phyloP scores from a whole-genome alignment of 2,888 invertebrate genomes.

The Campoplex capitator region DNA sequence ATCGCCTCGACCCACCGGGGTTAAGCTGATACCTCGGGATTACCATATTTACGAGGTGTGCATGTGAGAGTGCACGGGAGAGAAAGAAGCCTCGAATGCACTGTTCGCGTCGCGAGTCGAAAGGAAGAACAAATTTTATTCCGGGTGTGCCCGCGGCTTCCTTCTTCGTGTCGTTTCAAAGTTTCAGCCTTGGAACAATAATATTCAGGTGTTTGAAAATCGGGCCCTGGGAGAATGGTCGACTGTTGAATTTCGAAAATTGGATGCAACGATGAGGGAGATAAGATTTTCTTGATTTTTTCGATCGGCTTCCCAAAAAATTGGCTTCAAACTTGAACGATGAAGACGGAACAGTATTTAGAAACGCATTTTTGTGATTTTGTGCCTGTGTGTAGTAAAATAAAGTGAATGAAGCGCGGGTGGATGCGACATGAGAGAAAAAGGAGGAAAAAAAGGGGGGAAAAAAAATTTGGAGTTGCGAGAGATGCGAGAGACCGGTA shows the following conservation, averaged over 20 bases:
- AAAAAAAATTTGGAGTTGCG: background rate
- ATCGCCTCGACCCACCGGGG: constrained; percentile 79
- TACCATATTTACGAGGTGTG: constrained; percentile 82
- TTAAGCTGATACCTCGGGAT: constrained; percentile 80
- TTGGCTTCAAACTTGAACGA: too few relatives aligned
- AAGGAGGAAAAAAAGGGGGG: background rate
- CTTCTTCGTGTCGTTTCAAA: background rate
- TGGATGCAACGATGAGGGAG: constrained; percentile 7
- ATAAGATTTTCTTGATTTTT: too few relatives aligned
- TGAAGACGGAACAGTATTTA: too few relatives aligned
- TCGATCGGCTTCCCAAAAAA: too few relatives aligned
- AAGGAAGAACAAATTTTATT: constrained; percentile 5
- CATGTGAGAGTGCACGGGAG: constrained; percentile 54
- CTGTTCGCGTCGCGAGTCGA: background rate
- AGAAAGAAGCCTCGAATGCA: constrained; percentile 21
- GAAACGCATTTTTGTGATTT: too few relatives aligned
- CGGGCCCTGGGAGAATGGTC: background rate
- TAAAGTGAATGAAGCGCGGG: constrained; percentile 28
- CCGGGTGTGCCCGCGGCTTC: background rate
- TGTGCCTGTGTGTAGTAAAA: too few relatives aligned
- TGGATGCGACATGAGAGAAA: background rate
- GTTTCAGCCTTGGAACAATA: background rate
- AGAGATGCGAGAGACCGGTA: constrained; percentile 49
- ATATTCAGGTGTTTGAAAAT: background rate
- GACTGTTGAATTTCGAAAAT: too few relatives aligned